phyloP scores from a whole-genome alignment of 2,113 vertebrate genomes.

The Ophiodon elongatus region DNA sequence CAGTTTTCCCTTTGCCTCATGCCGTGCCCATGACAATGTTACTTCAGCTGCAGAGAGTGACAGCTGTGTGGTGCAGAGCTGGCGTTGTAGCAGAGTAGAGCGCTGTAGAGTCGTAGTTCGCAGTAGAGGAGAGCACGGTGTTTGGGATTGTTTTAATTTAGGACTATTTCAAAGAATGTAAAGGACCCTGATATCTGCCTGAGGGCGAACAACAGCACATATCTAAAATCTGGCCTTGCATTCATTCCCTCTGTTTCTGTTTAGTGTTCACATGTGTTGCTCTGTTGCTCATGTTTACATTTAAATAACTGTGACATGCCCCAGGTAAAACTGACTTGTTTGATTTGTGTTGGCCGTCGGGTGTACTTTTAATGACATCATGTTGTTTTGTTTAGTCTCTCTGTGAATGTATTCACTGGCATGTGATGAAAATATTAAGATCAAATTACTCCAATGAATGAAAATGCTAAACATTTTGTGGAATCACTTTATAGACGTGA shows the following conservation, averaged over 20 bases:
- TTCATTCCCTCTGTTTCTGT: conserved; percentile 4
- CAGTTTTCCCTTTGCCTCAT: conserved; percentile 53
- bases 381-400: neutral
- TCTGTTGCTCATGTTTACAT: conserved; percentile 27
- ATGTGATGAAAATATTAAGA: conserved; percentile 9
- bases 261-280: conserved; percentile 15
- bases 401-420: neutral
- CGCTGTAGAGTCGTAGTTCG: neutral
- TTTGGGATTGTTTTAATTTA: conserved; percentile 51
- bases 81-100: conserved; percentile 3
- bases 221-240: conserved; percentile 41
- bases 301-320: neutral
- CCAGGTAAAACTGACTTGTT: neutral
- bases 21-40: conserved; percentile 74
- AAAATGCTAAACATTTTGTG: neutral
- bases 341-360: conserved; percentile 20
- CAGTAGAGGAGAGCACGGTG: conserved; percentile 38
- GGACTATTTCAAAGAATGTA: conserved; percentile 63
- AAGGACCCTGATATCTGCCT: conserved; percentile 62
- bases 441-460: conserved; percentile 8
- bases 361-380: conserved; percentile 6
- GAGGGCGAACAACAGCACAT: conserved; percentile 33
- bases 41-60: conserved; percentile 38
- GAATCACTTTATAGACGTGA: neutral
- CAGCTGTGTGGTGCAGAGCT: conserved; percentile 37